These are phyloP conservation scores for Ophraella communa DNA, from an alignment of 2,888 invertebrate species.

Conservation along the genomic window DNA sequence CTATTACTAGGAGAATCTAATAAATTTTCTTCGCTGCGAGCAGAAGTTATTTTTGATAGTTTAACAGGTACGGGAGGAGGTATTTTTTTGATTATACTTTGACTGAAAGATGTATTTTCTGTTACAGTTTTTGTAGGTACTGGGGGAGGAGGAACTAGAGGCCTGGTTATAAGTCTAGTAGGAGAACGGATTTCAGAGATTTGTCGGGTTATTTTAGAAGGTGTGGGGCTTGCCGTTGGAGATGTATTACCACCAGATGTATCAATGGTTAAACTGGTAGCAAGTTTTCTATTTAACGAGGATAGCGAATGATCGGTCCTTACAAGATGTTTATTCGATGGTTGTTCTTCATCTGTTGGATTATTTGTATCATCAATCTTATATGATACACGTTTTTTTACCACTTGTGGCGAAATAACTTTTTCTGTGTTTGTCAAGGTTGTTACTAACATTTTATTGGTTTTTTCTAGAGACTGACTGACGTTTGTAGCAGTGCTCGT, in stretches of 20 bases:
- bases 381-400: conserved; percentile 15
- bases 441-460: conserved; percentile 14
- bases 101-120: conserved; percentile 31
- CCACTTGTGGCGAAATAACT: neutral
- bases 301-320: neutral
- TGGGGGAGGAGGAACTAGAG: conserved; percentile 33
- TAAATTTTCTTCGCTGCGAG: conserved; percentile 42
- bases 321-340: neutral
- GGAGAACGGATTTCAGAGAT: conserved; percentile 13
- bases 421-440: conserved; percentile 9
- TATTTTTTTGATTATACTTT: conserved; percentile 32
- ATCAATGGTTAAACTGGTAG: neutral
- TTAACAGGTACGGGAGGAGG: conserved; percentile 43
- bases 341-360: neutral
- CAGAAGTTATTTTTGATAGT: conserved; percentile 38
- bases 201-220: conserved; percentile 5
- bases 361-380: neutral
- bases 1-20: conserved; percentile 32
- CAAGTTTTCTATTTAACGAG: neutral
- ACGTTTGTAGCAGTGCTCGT: neutral
- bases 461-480: neutral
- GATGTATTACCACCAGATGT: neutral
- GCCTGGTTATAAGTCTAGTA: conserved; percentile 22
- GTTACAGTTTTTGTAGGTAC: conserved; percentile 33
- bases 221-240: neutral